A percentile compares a stretch with the other conserved stretches of the same genome.
phyloP scores from a whole-genome alignment of 2,113 vertebrate genomes.

The Sinosuthora webbiana region DNA sequence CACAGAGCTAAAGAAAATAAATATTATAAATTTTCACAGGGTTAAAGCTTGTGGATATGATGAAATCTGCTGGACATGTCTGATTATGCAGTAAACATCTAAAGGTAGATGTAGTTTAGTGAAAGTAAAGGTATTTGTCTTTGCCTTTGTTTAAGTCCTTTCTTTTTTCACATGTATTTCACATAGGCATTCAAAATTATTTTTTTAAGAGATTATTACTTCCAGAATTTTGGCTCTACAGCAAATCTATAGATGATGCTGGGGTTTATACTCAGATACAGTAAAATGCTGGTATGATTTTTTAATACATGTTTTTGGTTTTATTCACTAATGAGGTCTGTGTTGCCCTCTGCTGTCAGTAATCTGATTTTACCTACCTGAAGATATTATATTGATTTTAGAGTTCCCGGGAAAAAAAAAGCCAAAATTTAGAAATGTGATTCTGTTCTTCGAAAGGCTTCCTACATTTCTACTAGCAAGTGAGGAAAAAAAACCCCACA shows the following conservation, averaged over 20 bases:
- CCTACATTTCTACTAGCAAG: not conserved
- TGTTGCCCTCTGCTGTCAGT: constrained; percentile 4
- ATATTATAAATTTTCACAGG: not conserved
- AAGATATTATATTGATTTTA: not conserved
- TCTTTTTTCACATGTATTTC: not conserved
- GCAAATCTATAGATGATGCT: not conserved
- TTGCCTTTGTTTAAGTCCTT: not conserved
- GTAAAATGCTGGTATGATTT: not conserved
- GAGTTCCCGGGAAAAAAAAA: not conserved
- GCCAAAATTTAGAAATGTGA: fast-evolving
- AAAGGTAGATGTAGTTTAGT: not conserved
- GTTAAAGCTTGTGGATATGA: not conserved
- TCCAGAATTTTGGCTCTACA: not conserved
- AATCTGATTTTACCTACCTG: not conserved
- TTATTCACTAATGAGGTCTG: not conserved
- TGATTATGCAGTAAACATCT: not conserved
- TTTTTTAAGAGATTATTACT: not conserved
- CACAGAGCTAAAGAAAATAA: not conserved
- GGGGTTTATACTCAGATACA: not conserved
- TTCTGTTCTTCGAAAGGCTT: not conserved
- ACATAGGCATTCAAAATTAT: not conserved
- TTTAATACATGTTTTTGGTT: not conserved
- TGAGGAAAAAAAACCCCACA: not conserved
- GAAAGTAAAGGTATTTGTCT: not conserved
- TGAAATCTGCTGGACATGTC: not conserved